Conservation (phyloP, 2,113 vertebrate species). For the Alethe castanea region DNA sequence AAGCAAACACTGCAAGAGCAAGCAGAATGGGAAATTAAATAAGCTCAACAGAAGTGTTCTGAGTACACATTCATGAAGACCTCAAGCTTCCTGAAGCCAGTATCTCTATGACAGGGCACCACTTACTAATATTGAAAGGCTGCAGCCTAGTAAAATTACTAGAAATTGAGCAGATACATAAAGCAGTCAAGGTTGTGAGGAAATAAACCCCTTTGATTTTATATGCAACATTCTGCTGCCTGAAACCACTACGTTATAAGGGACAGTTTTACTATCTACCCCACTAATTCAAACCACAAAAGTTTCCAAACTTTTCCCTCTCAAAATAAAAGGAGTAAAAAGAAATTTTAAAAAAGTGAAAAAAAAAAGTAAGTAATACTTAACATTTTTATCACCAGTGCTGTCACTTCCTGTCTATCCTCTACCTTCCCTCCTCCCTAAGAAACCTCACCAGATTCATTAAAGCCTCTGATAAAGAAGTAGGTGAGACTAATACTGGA, state of each 20-base stretch:
- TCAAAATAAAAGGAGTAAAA: background rate
- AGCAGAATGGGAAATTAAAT: background rate
- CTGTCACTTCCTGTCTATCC: background rate
- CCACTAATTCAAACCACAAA: constrained; percentile 9
- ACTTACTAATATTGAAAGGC: background rate
- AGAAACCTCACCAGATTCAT: background rate
- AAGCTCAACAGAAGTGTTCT: background rate
- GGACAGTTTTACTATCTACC: background rate
- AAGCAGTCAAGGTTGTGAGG: background rate
- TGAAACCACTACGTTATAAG: background rate
- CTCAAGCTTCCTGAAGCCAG: background rate
- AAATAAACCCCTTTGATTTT: background rate
- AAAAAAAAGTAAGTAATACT: background rate
- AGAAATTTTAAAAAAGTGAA: background rate
- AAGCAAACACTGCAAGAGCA: background rate
- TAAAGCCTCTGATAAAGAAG: background rate
- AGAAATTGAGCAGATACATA: background rate
- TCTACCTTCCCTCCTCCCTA: background rate
- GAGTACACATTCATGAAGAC: background rate
- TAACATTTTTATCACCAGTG: background rate
- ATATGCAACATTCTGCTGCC: background rate
- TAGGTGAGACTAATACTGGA: background rate
- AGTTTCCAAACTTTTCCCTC: background rate
- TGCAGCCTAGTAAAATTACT: background rate
- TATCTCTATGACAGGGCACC: background rate